A percentile compares a stretch with the other conserved stretches of the same genome.
Conservation (phyloP, 2,113 vertebrate species). For the Tyto alba region DNA sequence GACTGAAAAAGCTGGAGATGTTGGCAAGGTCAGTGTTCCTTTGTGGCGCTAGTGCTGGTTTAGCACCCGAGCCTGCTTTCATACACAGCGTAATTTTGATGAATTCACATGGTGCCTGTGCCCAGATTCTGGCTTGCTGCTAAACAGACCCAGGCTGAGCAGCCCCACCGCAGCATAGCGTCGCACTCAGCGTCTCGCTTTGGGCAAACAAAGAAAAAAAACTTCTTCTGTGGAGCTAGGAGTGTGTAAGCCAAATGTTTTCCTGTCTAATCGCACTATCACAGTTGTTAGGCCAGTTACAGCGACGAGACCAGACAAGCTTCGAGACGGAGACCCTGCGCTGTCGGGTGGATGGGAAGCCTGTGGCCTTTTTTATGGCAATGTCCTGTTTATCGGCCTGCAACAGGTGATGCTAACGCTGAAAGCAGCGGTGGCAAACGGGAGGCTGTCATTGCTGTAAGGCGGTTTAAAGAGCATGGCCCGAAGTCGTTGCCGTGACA, state of each 20-base stretch:
- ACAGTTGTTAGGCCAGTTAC: background rate
- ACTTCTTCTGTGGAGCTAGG: no score
- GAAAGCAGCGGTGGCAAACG: background rate
- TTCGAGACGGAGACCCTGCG: accelerated
- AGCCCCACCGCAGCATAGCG: accelerated
- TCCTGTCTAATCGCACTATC: no score
- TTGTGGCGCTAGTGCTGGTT: background rate
- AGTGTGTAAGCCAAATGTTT: accelerated
- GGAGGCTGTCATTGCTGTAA: background rate
- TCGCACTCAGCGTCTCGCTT: background rate
- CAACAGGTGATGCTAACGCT: no score
- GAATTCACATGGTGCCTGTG: no score
- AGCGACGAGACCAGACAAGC: background rate
- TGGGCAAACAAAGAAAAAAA: background rate
- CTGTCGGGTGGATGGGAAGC: background rate
- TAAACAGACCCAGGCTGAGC: background rate
- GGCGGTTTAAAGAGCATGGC: background rate
- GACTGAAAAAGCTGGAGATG: background rate
- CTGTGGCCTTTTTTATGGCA: background rate
- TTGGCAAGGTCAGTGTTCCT: background rate
- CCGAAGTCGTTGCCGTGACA: no score
- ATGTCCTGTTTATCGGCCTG: no score
- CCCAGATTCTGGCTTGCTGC: background rate
- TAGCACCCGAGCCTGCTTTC: background rate
- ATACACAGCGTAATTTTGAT: accelerated